Percentiles rank a stretch among this genome's conserved stretches.
Evolutionary conservation across 1,140 invertebrate genomes (phyloP).

Genomic region (Mamestra configurata): DNA sequence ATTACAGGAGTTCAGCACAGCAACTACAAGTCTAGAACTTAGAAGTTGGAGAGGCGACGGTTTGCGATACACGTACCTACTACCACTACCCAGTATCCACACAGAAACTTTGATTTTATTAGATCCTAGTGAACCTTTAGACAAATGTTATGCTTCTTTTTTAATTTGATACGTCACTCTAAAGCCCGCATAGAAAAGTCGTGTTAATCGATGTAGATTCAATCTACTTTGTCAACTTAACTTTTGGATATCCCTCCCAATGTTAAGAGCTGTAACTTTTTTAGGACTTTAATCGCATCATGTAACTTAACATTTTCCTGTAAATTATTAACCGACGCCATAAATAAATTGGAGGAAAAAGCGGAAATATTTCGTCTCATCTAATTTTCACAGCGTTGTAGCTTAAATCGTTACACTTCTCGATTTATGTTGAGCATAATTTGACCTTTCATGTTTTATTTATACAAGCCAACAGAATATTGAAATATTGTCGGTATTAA

Average conservation of each 20-base stretch:
- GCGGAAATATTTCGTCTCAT: slow-evolving; percentile 2
- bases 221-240: neutral
- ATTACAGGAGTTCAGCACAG: slow-evolving; percentile 35
- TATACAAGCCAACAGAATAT: slow-evolving; percentile 28
- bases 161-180: neutral
- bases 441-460: slow-evolving; percentile 46
- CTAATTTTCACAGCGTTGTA: slow-evolving; percentile 14
- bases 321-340: neutral
- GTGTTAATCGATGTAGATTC: neutral
- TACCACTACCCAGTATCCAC: too few relatives aligned
- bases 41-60: slow-evolving; percentile 24
- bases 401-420: slow-evolving; percentile 38
- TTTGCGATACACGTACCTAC: slow-evolving; percentile 30
- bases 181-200: neutral
- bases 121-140: neutral
- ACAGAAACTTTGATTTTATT: slow-evolving; percentile 32
- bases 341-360: slow-evolving; percentile 21
- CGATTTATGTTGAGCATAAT: slow-evolving; percentile 32
- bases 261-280: neutral
- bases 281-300: neutral
- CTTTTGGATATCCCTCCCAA: neutral
- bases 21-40: slow-evolving; percentile 28
- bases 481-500: slow-evolving; percentile 37
- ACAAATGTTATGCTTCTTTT: neutral
- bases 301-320: neutral